These are phyloP conservation scores for Calliopum simillimum DNA, from an alignment of 2,888 invertebrate species.

Conservation along the genomic window DNA sequence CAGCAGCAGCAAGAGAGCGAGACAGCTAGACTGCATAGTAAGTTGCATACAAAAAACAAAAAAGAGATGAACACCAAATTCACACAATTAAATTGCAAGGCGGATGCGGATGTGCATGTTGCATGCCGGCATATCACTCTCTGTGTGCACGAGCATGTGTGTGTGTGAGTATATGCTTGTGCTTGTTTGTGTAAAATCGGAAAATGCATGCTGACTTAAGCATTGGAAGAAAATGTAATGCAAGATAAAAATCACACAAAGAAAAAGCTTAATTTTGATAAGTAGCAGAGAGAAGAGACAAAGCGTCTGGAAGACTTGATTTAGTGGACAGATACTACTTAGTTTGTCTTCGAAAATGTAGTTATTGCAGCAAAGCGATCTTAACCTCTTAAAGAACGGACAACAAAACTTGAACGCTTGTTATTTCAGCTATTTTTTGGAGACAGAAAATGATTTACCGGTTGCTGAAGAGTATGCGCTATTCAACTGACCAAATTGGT, in stretches of 20 bases:
- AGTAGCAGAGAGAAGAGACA: background rate
- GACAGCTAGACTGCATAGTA: background rate
- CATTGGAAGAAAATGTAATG: background rate
- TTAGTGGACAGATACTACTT: too few relatives aligned
- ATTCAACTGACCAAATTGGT: too few relatives aligned
- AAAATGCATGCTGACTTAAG: constrained; percentile 17
- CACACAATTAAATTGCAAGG: constrained; percentile 25
- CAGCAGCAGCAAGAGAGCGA: background rate
- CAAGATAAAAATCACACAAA: constrained; percentile 1
- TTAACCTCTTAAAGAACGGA: too few relatives aligned
- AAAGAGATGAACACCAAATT: constrained; percentile 11
- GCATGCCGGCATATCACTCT: background rate
- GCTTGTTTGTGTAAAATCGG: constrained; percentile 17
- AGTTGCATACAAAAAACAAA: background rate
- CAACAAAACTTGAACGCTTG: too few relatives aligned
- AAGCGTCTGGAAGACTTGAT: too few relatives aligned
- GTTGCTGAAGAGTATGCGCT: too few relatives aligned
- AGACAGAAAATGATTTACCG: too few relatives aligned
- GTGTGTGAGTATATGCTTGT: background rate
- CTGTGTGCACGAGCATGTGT: background rate
- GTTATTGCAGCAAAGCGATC: too few relatives aligned
- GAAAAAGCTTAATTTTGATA: too few relatives aligned
- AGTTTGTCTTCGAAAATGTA: too few relatives aligned
- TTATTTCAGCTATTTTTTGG: too few relatives aligned
- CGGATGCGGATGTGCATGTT: constrained; percentile 29